Conservation (phyloP, 2,888 invertebrate species). For the Lasioglossum pauxillum region DNA sequence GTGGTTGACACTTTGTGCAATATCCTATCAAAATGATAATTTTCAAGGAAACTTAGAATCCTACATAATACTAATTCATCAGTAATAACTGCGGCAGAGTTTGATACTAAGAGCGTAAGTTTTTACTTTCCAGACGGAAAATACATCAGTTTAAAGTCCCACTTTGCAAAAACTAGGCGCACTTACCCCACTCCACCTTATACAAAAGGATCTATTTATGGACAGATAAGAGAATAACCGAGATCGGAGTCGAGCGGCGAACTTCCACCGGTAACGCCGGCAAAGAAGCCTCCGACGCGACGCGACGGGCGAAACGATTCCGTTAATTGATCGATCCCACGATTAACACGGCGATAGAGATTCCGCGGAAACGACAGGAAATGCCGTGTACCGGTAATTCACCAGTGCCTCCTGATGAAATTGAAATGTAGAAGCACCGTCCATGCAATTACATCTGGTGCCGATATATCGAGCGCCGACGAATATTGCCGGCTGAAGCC, state of each 20-base stretch:
- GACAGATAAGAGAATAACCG: background rate
- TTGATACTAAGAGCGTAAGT: no score
- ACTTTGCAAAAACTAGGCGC: no score
- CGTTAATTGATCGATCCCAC: conserved; percentile 49
- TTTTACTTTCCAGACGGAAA: no score
- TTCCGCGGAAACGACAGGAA: conserved; percentile 44
- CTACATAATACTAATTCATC: no score
- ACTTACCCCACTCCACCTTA: no score
- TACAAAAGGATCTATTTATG: no score
- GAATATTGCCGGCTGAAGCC: conserved; percentile 63
- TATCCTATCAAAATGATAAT: no score
- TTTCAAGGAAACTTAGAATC: no score
- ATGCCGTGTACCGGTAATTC: conserved; percentile 59
- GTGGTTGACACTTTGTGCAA: no score
- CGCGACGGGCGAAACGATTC: conserved; percentile 37
- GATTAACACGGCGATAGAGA: conserved; percentile 59
- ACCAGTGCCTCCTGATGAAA: conserved; percentile 57
- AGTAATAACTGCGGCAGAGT: no score
- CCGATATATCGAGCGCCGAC: conserved; percentile 63
- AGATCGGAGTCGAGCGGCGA: background rate
- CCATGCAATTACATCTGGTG: conserved; percentile 66
- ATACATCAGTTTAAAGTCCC: no score
- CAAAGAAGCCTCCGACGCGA: background rate
- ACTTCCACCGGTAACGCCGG: background rate
- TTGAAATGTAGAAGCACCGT: conserved; percentile 68